A percentile compares a stretch with the other conserved stretches of the same genome.
phyloP scores from a whole-genome alignment of 2,888 invertebrate species.

The Acronicta psi region DNA sequence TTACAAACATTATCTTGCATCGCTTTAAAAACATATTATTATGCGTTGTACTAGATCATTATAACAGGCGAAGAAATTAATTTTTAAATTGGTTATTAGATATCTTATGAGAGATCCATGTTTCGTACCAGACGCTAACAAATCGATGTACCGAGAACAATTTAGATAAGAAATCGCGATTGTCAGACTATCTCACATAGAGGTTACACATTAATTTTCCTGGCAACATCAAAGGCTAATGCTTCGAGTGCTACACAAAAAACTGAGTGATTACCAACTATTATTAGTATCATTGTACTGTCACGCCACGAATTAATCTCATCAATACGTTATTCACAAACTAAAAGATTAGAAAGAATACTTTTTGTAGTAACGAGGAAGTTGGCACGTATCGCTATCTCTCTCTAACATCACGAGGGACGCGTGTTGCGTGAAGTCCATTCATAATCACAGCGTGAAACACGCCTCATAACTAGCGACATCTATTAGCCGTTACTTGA shows the following conservation, averaged over 20 bases:
- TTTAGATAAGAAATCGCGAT: slow-evolving; percentile 55
- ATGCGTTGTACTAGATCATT: slow-evolving; percentile 20
- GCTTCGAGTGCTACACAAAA: slow-evolving; percentile 47
- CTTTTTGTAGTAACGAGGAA: slow-evolving; percentile 62
- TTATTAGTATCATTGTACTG: slow-evolving; percentile 62
- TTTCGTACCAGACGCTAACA: slow-evolving; percentile 37
- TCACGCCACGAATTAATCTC: slow-evolving; percentile 65
- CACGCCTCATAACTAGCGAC: slow-evolving; percentile 61
- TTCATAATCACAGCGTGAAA: slow-evolving; percentile 60
- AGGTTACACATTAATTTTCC: slow-evolving; percentile 44
- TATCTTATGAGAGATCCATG: slow-evolving; percentile 34
- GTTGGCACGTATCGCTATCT: slow-evolving; percentile 42
- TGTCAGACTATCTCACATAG: slow-evolving; percentile 33
- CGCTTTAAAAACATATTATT: slow-evolving; percentile 16
- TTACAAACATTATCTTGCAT: slow-evolving; percentile 15
- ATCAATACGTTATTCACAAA: slow-evolving; percentile 55
- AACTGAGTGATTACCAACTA: slow-evolving; percentile 62
- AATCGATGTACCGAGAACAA: slow-evolving; percentile 44
- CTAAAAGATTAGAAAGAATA: slow-evolving; percentile 46
- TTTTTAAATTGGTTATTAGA: slow-evolving; percentile 32
- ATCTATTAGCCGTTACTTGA: slow-evolving; percentile 64
- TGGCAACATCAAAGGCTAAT: slow-evolving; percentile 44
- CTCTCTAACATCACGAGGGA: slow-evolving; percentile 55
- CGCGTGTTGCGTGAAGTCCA: slow-evolving; percentile 49
- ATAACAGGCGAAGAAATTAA: slow-evolving; percentile 24